Evolutionary conservation across 2,888 invertebrate species (phyloP).

Genomic region (Rhagonycha lutea): DNA sequence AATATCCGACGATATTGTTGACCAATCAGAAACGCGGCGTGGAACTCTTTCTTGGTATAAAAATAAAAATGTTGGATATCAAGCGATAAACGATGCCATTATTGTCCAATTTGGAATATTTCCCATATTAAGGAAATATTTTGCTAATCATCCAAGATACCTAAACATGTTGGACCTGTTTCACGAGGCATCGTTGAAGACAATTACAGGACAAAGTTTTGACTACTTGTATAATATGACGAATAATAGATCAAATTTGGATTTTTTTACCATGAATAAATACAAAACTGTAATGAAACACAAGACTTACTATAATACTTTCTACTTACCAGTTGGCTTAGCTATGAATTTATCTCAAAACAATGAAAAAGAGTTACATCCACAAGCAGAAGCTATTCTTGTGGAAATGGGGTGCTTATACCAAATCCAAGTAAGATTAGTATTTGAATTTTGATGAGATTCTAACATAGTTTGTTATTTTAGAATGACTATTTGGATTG

Average conservation of each 20-base stretch:
- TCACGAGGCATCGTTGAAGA: constrained; percentile 75
- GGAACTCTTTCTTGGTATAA: constrained; percentile 92
- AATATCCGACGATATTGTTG: constrained; percentile 91
- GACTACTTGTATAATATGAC: constrained; percentile 71
- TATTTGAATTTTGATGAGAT: background rate
- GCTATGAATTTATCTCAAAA: constrained; percentile 85
- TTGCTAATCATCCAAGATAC: constrained; percentile 77
- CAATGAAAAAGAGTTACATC: constrained; percentile 77
- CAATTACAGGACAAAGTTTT: constrained; percentile 79
- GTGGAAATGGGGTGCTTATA: constrained; percentile 93
- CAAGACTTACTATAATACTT: constrained; percentile 92
- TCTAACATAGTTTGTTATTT: background rate
- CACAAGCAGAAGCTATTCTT: constrained; percentile 83
- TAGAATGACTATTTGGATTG: constrained; percentile 90
- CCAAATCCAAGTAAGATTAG: constrained; percentile 81
- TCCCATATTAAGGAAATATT: constrained; percentile 77
- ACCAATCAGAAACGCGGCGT: constrained; percentile 78
- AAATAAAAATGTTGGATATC: constrained; percentile 70
- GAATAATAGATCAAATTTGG: constrained; percentile 63
- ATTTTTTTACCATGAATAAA: constrained; percentile 80
- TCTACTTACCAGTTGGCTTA: constrained; percentile 86
- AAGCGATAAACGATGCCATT: constrained; percentile 84
- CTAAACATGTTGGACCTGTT: constrained; percentile 78
- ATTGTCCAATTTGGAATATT: constrained; percentile 81
- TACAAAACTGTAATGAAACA: constrained; percentile 88